These are phyloP conservation scores for Poecile montanus DNA, from an alignment of 2,797 vertebrate genomes.

Conservation along the genomic window DNA sequence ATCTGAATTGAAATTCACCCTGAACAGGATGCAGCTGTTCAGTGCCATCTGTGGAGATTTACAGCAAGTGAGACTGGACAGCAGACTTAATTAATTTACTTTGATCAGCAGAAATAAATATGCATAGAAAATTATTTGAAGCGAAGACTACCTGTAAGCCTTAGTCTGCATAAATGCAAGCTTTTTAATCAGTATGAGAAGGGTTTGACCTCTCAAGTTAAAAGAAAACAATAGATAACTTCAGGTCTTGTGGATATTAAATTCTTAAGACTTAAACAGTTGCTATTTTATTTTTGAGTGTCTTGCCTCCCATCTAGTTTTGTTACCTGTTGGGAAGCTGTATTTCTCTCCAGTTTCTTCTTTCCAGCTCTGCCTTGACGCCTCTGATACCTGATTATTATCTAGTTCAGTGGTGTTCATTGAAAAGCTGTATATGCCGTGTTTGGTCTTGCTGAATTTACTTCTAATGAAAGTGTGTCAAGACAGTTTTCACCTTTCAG, in stretches of 20 bases:
- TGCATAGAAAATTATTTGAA: background rate
- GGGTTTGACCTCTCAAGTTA: background rate
- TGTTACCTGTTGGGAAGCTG: background rate
- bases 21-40: background rate
- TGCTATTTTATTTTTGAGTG: background rate
- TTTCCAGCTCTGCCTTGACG: background rate
- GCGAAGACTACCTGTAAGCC: background rate
- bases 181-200: background rate
- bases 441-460: background rate
- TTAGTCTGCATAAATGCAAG: background rate
- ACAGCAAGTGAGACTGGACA: background rate
- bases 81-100: background rate
- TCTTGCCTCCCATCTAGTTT: background rate
- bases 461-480: background rate
- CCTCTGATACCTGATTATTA: background rate
- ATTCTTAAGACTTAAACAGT: background rate
- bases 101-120: background rate
- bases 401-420: background rate
- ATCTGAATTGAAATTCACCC: background rate
- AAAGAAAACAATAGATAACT: background rate
- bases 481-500: background rate
- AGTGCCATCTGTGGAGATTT: background rate
- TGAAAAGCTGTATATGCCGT: background rate
- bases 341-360: background rate
- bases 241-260: background rate